Conservation (phyloP, 2,113 vertebrate species). For the Ceuthmochares aereus region DNA sequence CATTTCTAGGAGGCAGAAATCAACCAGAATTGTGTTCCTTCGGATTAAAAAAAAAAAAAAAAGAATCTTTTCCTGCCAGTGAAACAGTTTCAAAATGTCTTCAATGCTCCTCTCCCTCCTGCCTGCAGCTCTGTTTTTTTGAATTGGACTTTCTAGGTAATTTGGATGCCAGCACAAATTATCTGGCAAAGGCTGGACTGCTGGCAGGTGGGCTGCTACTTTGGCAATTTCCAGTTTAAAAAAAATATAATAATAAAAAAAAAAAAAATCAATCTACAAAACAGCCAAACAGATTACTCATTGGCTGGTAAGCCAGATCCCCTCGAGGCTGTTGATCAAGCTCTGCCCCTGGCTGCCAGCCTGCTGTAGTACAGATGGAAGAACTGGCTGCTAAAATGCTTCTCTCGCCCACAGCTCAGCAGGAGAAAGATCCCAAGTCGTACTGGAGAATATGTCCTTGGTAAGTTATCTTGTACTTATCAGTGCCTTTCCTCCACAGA, state of each 20-base stretch:
- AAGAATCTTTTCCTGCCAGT: neutral
- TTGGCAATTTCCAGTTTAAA: constrained; percentile 52
- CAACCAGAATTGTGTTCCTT: neutral
- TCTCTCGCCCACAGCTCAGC: constrained; percentile 54
- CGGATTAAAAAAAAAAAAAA: neutral
- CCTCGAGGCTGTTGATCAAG: constrained; percentile 59
- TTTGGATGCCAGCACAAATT: constrained; percentile 48
- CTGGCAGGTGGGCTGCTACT: constrained; percentile 71
- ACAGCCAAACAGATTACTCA: constrained; percentile 71
- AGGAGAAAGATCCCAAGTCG: constrained; percentile 40
- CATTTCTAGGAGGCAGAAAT: neutral
- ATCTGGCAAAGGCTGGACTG: constrained; percentile 62
- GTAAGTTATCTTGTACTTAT: constrained; percentile 53
- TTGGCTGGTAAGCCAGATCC: constrained; percentile 69
- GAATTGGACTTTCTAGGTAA: constrained; percentile 4
- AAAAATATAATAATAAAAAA: constrained; percentile 38
- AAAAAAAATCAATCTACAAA: constrained; percentile 67
- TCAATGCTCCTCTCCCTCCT: neutral
- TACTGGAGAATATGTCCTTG: constrained; percentile 58
- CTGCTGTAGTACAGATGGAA: constrained; percentile 74
- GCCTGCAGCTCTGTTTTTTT: neutral
- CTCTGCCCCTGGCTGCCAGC: constrained; percentile 68
- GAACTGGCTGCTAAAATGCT: constrained; percentile 54
- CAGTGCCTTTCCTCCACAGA: constrained; percentile 12
- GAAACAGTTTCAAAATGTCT: constrained; percentile 6